Conservation (phyloP, 2,888 invertebrate genomes). For the Malacosoma neustria region DNA sequence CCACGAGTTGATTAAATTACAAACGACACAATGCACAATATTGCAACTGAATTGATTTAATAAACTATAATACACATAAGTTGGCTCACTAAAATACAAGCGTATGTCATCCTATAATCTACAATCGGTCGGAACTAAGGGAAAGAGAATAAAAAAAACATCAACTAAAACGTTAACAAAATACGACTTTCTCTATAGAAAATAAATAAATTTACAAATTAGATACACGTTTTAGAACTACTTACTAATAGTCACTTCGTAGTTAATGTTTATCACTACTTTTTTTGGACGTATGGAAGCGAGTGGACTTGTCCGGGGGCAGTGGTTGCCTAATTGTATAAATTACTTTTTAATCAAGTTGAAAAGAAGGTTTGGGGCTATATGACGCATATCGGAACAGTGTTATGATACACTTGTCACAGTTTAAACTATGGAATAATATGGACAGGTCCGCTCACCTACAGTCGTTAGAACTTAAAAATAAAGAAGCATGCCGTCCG, state of each 20-base stretch:
- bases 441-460: constrained; percentile 32
- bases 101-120: constrained; percentile 71
- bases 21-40: constrained; percentile 35
- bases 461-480: constrained; percentile 31
- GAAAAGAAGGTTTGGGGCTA: constrained; percentile 22
- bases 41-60: constrained; percentile 52
- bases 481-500: constrained; percentile 63
- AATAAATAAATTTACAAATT: constrained; percentile 74
- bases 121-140: constrained; percentile 66
- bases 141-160: constrained; percentile 63
- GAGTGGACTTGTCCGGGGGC: constrained; percentile 28
- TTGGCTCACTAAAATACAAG: constrained; percentile 72
- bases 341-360: constrained; percentile 15
- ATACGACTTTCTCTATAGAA: constrained; percentile 74
- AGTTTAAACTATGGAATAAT: constrained; percentile 14
- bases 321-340: constrained; percentile 15
- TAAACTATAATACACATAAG: constrained; percentile 59
- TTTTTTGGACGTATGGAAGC: constrained; percentile 37
- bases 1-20: background rate
- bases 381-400: constrained; percentile 7
- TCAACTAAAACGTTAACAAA: constrained; percentile 76
- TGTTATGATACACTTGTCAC: constrained; percentile 7
- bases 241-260: constrained; percentile 64
- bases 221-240: constrained; percentile 67
- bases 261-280: constrained; percentile 57